Evolutionary conservation across 2,797 vertebrate genomes (phyloP).

Genomic region (Poliocrania exsul): DNA sequence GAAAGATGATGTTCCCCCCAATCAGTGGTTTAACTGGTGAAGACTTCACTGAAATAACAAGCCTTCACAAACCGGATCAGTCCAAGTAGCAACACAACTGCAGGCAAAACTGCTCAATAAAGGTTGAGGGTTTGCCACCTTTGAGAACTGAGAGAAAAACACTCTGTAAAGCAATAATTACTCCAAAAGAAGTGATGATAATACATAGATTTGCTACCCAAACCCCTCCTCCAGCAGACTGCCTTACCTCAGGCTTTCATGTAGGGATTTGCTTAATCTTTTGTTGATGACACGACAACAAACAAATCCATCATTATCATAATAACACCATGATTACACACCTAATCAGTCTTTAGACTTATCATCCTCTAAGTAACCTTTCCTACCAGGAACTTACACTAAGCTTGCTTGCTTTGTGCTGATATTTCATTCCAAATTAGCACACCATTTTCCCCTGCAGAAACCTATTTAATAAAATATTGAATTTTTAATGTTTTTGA

Average conservation of each 20-base stretch:
- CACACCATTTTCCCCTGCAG: background rate
- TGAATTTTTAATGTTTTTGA: conserved; percentile 31
- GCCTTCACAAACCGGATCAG: background rate
- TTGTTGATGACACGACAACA: background rate
- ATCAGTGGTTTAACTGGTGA: background rate
- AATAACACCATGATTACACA: conserved; percentile 79
- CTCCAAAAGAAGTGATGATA: background rate
- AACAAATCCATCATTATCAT: conserved; percentile 73
- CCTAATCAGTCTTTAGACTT: conserved; percentile 79
- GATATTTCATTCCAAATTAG: conserved; percentile 25
- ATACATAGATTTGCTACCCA: background rate
- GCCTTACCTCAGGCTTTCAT: background rate
- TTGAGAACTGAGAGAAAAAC: background rate
- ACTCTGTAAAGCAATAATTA: background rate
- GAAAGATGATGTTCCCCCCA: background rate
- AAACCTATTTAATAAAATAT: conserved; percentile 51
- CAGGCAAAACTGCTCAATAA: background rate
- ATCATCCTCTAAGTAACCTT: conserved; percentile 24
- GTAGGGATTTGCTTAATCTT: conserved; percentile 34
- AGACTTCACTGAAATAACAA: background rate
- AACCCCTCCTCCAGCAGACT: background rate
- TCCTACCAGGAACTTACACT: background rate
- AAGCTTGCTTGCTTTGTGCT: background rate
- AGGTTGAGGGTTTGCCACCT: background rate
- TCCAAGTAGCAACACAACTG: background rate